These are phyloP conservation scores for Congeria kusceri DNA, from an alignment of 2,888 invertebrate species.

Conservation along the genomic window DNA sequence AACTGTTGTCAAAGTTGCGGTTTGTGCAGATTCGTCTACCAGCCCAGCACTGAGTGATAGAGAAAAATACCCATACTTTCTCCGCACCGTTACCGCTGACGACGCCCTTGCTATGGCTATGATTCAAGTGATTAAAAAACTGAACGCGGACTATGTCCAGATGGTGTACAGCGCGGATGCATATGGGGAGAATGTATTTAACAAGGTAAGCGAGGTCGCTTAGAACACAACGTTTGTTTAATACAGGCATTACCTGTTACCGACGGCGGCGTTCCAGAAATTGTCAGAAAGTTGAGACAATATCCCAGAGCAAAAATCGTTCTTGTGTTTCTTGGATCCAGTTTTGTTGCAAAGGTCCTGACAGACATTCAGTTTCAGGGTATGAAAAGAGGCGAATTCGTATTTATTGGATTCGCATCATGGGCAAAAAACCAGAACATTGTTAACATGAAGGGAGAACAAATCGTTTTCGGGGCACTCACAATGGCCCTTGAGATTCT, in stretches of 20 bases:
- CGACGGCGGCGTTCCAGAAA: slow-evolving; percentile 25
- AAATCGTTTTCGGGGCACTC: slow-evolving; percentile 42
- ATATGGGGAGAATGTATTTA: slow-evolving; percentile 60
- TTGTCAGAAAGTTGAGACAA: slow-evolving; percentile 34
- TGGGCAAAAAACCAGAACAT: slow-evolving; percentile 47
- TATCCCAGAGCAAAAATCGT: slow-evolving; percentile 56
- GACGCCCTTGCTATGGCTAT: slow-evolving; percentile 44
- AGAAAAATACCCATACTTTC: slow-evolving; percentile 42
- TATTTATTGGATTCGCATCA: slow-evolving; percentile 66
- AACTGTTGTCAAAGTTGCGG: slow-evolving; percentile 29
- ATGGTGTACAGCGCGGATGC: slow-evolving; percentile 64
- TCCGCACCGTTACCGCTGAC: slow-evolving; percentile 34
- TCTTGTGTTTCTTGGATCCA: slow-evolving; percentile 54
- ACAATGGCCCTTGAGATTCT: slow-evolving; percentile 34
- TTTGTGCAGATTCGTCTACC: slow-evolving; percentile 38
- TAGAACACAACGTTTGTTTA: slow-evolving; percentile 50
- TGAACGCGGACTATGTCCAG: slow-evolving; percentile 58
- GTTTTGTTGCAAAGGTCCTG: slow-evolving; percentile 33
- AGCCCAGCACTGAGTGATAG: slow-evolving; percentile 40
- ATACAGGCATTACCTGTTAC: slow-evolving; percentile 46
- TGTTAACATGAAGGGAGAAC: slow-evolving; percentile 13
- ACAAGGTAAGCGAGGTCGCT: slow-evolving; percentile 30
- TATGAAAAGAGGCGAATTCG: slow-evolving; percentile 48
- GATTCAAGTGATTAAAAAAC: slow-evolving; percentile 48
- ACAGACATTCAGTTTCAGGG: not conserved